A percentile compares a stretch with the other conserved stretches of the same genome.
Conservation (phyloP, 2,797 vertebrate genomes). For the Phalanger gymnotis region DNA sequence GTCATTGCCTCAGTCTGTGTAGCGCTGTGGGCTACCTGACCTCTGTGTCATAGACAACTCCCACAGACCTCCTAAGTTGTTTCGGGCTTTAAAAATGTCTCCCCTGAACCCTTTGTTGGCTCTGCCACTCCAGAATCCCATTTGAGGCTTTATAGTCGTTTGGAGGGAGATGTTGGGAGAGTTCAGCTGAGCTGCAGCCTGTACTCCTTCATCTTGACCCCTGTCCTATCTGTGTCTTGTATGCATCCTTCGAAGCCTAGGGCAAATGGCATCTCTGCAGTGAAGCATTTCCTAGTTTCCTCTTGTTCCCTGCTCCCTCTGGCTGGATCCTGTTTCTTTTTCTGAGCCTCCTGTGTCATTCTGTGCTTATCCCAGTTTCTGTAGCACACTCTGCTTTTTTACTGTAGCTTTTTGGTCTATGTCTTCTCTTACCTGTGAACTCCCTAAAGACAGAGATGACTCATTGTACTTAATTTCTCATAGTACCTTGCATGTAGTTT, state of each 20-base stretch:
- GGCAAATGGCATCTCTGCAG: not conserved
- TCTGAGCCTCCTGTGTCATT: not conserved
- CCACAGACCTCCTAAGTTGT: not conserved
- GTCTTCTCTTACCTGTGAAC: not conserved
- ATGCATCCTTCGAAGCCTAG: not conserved
- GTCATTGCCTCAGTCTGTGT: not conserved
- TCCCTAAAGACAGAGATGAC: not conserved
- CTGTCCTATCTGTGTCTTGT: not conserved
- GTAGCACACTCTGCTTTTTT: not conserved
- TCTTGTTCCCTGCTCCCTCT: not conserved
- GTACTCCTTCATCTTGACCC: not conserved
- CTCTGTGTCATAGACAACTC: not conserved
- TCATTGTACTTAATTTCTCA: not conserved
- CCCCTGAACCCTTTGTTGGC: not conserved
- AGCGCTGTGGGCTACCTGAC: not conserved
- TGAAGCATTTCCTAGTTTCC: not conserved
- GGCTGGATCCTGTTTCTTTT: not conserved
- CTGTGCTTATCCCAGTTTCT: not conserved
- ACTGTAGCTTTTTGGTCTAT: not conserved
- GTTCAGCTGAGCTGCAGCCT: not conserved
- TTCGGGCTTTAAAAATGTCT: not conserved
- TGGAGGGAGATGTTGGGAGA: not conserved
- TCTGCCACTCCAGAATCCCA: not conserved
- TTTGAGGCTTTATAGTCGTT: not conserved
- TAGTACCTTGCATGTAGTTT: not conserved